phyloP scores from a whole-genome alignment of 2,113 vertebrate species.

The Vimba vimba region DNA sequence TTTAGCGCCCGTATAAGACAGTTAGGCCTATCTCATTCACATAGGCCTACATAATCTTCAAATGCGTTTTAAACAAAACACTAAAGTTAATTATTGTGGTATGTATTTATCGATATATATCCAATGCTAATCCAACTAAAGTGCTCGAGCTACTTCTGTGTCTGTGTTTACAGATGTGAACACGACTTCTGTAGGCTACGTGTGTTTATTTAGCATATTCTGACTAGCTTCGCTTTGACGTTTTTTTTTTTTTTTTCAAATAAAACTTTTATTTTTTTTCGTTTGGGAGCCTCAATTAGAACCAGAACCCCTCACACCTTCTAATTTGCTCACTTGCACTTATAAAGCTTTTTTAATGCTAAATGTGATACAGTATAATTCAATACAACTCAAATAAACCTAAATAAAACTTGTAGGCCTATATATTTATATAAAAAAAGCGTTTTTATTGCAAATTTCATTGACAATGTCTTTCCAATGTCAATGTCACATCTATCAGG shows the following conservation, averaged over 20 bases:
- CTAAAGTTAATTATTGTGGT: background rate
- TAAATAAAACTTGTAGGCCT: no score
- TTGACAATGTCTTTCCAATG: background rate
- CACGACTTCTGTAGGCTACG: background rate
- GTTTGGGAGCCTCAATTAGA: background rate
- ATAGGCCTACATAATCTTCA: no score
- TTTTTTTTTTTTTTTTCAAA: background rate
- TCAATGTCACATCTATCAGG: background rate
- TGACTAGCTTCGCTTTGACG: background rate
- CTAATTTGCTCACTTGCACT: background rate
- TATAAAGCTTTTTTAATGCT: no score
- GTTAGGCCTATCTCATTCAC: background rate
- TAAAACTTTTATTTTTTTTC: background rate
- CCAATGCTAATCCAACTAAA: background rate
- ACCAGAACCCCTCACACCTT: background rate
- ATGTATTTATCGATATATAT: background rate
- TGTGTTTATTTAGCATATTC: background rate
- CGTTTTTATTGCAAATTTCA: background rate
- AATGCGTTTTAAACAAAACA: background rate
- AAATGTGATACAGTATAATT: no score
- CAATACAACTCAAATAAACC: no score
- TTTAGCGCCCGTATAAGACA: background rate
- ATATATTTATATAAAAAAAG: background rate
- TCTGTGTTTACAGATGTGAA: background rate
- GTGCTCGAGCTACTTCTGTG: background rate